Evolutionary conservation across 2,888 invertebrate species (phyloP), one percentile per base, ranked within the genome.

Genomic region (Cataglyphis cursor): DNA sequence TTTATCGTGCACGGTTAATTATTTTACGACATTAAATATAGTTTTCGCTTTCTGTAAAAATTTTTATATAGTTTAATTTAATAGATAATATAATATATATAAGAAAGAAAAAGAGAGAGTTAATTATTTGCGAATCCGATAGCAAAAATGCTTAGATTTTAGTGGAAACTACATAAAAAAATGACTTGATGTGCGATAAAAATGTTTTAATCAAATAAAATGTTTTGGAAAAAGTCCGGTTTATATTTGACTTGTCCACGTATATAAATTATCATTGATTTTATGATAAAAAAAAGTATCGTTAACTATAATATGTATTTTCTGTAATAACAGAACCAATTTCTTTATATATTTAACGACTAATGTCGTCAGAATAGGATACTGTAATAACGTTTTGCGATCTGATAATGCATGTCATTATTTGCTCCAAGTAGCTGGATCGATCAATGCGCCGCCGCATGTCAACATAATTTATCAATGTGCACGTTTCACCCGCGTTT

Each of bases 1-100:
- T 70, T 28, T 44, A 24, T 70, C 72, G n/a, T 59, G 70, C 31
- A 68, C 21, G 12, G 68, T 70, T 78, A 78, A 80, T 61, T 70
- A 59, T 48, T 44, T 12, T 24, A 12, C 59, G 59, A n/a, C 21
- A 38, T 48, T 59, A 64, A 38, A 21, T 57, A 15, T 41, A 18
- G 15, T 24, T 24, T 65, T 59, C 57, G 21, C 35, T 21, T 57
- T 44, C 31, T 18, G 35, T 10, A 18, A 70, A 35, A 70, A 59
- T 10, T 57, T 68, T 44, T 28, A 24, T 41, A 38, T 35, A 68
- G 57, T 59, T 70, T 21, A 1, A 70, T 38, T 74, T 64, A 24
- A 54, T 51, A 12, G 24, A 44, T 18, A 64, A 12, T 31, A n/a
- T n/a, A 21, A 6, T 6, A 54, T 44, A 15, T 21, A 12, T 41